Evolutionary conservation across 64 coral and sea anemone species (phyloP).

Genomic region (Acropora yongei): DNA sequence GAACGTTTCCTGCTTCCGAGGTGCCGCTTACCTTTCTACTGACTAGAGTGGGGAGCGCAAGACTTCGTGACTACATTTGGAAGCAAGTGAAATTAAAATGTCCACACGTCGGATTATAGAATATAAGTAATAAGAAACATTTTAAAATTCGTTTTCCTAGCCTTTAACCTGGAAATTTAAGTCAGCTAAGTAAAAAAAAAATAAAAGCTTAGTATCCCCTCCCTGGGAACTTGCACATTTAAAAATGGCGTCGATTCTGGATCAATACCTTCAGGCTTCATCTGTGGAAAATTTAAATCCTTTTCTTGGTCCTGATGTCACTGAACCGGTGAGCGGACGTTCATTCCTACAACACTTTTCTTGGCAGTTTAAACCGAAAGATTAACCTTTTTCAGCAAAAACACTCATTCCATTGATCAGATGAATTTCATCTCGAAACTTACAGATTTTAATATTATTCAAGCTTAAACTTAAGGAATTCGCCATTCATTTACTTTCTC

Average conservation of each 20-base stretch:
- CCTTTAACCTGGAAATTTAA: too few species aligned
- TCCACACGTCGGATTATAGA: too few species aligned
- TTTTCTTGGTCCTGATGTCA: slow-evolving; percentile 67
- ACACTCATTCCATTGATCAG: neutral
- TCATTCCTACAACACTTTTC: too few species aligned
- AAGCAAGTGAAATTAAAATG: neutral
- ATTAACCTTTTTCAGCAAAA: neutral
- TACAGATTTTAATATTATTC: too few species aligned
- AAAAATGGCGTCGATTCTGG: slow-evolving; percentile 98
- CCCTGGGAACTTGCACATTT: neutral
- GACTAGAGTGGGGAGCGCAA: neutral
- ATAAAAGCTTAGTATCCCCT: neutral
- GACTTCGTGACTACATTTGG: neutral
- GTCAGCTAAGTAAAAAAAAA: neutral
- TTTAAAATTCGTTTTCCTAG: too few species aligned
- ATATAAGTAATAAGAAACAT: neutral
- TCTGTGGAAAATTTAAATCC: slow-evolving; percentile 69
- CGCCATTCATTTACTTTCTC: too few species aligned
- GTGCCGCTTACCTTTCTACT: neutral
- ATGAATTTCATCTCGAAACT: too few species aligned
- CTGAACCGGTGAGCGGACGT: slow-evolving; percentile 72
- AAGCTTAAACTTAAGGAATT: too few species aligned
- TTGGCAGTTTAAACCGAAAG: neutral
- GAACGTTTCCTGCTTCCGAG: slow-evolving; percentile 28
- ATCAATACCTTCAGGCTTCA: slow-evolving; percentile 84